These are phyloP conservation scores for Drosophila tanythrix DNA, from an alignment of 2,888 invertebrate genomes.

Conservation along the genomic window DNA sequence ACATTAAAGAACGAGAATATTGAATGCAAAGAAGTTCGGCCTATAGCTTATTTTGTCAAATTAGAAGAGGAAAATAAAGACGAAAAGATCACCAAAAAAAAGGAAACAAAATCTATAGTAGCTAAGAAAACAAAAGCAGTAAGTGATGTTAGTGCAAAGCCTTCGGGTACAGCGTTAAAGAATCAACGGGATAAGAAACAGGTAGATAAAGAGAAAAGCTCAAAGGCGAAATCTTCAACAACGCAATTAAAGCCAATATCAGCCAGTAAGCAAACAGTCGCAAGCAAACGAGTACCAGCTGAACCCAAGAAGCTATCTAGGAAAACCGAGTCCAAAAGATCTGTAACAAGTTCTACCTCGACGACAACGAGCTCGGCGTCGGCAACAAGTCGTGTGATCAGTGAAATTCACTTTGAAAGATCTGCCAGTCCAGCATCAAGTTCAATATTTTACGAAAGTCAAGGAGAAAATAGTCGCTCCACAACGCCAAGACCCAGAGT, in stretches of 20 bases:
- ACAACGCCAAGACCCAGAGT: constrained; percentile 74
- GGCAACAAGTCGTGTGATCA: constrained; percentile 69
- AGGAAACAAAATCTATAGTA: constrained; percentile 13
- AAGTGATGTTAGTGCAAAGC: constrained; percentile 12
- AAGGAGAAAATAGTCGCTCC: constrained; percentile 71
- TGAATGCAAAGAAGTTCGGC: constrained; percentile 52
- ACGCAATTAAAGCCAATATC: constrained; percentile 28
- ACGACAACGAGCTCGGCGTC: constrained; percentile 69
- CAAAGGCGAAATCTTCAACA: constrained; percentile 16
- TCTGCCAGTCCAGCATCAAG: constrained; percentile 70
- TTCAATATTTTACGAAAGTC: constrained; percentile 75
- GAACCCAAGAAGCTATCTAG: constrained; percentile 32
- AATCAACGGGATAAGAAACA: constrained; percentile 27
- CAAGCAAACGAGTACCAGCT: constrained; percentile 27
- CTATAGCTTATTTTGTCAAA: constrained; percentile 77
- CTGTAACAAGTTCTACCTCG: constrained; percentile 69
- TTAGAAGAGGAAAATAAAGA: constrained; percentile 49
- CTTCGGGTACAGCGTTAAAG: background rate
- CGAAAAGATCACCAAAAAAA: constrained; percentile 23
- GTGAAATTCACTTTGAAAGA: constrained; percentile 74
- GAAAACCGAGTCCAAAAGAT: constrained; percentile 67
- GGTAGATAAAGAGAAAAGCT: constrained; percentile 34
- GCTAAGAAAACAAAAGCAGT: constrained; percentile 11
- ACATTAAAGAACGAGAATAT: background rate
- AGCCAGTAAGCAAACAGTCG: constrained; percentile 19